Evolutionary conservation across 2,113 vertebrate genomes (phyloP), one percentile per base, ranked within the genome.

Genomic region (Brachypodius melanocephalos): DNA sequence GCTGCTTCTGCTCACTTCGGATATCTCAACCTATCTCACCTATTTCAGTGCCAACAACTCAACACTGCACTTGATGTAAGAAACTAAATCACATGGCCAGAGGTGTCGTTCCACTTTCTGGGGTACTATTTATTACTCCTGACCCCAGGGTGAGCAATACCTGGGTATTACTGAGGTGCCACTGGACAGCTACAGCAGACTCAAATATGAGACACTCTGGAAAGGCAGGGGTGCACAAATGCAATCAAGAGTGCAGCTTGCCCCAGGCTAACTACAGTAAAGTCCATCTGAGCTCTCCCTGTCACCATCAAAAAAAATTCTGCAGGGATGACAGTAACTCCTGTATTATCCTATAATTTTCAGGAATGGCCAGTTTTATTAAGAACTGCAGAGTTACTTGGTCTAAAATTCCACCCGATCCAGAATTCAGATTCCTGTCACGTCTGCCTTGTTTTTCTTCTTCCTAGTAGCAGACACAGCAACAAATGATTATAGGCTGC

Each of bases 21-120:
- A 16, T 28, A 54, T 36, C 1, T 2, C 32, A 46, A 34, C 18
- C 17, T 54, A 32, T 54, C 29, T 32, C 48, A 58, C 26, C 22
- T 21, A 32, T 80, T 65, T 62, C 45, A 58, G 5, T 5, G 59
- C 45, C n/a, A 31, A 42, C 36, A 73, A 16, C 31, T 52, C 72
- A 73, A 48, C 42, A 24, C 14, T 2, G 0, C 7, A 42, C 34
- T 66, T 9, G 0, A 80, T 14, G 12, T 22, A 34, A 59, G 81
- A 92, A 66, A 54, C 0, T 5, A n/a, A 62, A 84, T 20, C 24
- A 55, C 13, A 5, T 1, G 6, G 40, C 55, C 38, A 43, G 19
- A 81, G 36, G 51, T 28, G 15, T 28, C 0, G 0, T 52, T 69
- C 32, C 9, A 22, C 22, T 58, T 46, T 31, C 13, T 32, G 22